phyloP scores from a whole-genome alignment of 1,140 invertebrate genomes.

The Leguminivora glycinivorella region DNA sequence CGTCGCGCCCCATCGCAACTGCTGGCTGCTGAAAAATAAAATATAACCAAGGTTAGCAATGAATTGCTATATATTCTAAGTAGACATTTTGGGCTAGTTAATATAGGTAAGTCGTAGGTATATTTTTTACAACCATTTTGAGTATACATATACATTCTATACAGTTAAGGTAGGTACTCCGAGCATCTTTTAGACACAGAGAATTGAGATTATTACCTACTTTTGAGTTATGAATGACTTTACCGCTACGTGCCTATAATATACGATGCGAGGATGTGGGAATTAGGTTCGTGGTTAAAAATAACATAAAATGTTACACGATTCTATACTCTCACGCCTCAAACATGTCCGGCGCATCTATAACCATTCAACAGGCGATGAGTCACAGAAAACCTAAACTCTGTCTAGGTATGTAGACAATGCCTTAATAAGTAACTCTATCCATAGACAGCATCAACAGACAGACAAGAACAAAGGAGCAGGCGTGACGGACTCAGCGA shows the following conservation, averaged over 20 bases:
- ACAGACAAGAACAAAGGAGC: slow-evolving; percentile 13
- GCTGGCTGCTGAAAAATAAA: slow-evolving; percentile 22
- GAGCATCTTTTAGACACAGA: too few species aligned
- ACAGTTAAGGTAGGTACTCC: too few species aligned
- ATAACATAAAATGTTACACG: background rate
- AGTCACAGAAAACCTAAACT: background rate
- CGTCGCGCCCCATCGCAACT: slow-evolving; percentile 20
- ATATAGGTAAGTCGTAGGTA: background rate
- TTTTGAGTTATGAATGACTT: too few species aligned
- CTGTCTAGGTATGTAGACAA: slow-evolving; percentile 17
- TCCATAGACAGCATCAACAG: background rate
- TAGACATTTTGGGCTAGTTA: background rate
- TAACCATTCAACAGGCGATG: background rate
- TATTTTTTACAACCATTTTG: background rate
- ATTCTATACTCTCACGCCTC: background rate
- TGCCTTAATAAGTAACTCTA: background rate
- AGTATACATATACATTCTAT: too few species aligned
- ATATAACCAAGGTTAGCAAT: background rate
- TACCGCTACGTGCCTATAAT: too few species aligned
- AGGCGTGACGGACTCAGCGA: slow-evolving; percentile 6
- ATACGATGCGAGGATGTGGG: background rate
- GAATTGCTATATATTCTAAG: background rate
- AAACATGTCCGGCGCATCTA: background rate
- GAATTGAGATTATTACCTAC: too few species aligned
- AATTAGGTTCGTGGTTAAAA: background rate